Conservation (phyloP, 37 sponge, comb jelly and placozoan species). For the Beroe forskalii region DNA sequence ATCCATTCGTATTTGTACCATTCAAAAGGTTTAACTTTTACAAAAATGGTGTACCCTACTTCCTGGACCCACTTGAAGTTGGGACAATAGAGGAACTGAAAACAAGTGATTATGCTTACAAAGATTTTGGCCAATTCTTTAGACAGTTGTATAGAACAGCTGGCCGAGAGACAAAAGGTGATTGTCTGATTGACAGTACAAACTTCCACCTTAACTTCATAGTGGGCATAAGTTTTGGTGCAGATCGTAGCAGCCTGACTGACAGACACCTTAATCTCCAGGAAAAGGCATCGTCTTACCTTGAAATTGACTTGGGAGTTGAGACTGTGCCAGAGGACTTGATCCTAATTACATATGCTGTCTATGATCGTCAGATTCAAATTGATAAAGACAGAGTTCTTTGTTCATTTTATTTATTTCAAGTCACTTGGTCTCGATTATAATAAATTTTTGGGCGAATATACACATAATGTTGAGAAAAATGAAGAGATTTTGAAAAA, state of each 20-base stretch:
- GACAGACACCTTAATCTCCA: slow-evolving; percentile 25
- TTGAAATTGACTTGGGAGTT: slow-evolving; percentile 50
- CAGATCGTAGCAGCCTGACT: background rate
- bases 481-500: background rate
- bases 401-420: slow-evolving; percentile 20
- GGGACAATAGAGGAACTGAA: background rate
- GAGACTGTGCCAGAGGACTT: slow-evolving; percentile 12
- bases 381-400: slow-evolving; percentile 7
- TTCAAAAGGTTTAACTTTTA: slow-evolving; percentile 9
- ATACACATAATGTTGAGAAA: background rate
- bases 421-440: background rate
- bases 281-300: background rate
- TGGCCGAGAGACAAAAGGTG: background rate
- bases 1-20: slow-evolving; percentile 31
- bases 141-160: slow-evolving; percentile 1
- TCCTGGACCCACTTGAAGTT: slow-evolving; percentile 17
- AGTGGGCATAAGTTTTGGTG: background rate
- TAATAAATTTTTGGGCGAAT: background rate
- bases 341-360: slow-evolving; percentile 26
- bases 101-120: background rate
- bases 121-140: slow-evolving; percentile 21
- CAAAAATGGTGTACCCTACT: background rate
- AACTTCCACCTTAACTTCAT: slow-evolving; percentile 45
- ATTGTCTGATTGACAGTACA: background rate
- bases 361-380: slow-evolving; percentile 13